These are phyloP conservation scores for Heliconius congener DNA, from an alignment of 1,140 invertebrate genomes.

Conservation along the genomic window DNA sequence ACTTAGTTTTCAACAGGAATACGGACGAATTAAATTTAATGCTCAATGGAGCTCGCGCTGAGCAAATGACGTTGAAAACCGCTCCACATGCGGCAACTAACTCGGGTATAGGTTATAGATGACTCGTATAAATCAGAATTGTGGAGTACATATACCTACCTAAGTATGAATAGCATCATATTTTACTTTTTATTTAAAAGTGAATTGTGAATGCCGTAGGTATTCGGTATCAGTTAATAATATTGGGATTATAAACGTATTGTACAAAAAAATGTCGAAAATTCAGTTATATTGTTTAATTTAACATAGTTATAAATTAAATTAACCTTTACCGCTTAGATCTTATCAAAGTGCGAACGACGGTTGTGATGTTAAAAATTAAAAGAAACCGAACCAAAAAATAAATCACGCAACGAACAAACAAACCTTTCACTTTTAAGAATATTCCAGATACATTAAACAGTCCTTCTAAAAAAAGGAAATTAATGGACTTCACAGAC, in stretches of 20 bases:
- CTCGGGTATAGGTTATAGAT: constrained; percentile 15
- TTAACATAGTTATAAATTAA: no score
- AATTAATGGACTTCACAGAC: constrained; percentile 69
- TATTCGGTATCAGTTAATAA: neutral
- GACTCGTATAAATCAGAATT: constrained; percentile 5
- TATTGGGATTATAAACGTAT: neutral
- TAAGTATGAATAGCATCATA: neutral
- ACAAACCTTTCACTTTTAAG: constrained; percentile 14
- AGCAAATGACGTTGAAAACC: constrained; percentile 34
- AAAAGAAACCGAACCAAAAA: neutral
- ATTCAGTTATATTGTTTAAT: no score
- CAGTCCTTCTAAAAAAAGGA: constrained; percentile 62
- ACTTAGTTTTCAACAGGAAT: constrained; percentile 26
- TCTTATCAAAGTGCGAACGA: no score
- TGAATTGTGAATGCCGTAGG: neutral
- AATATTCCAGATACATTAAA: constrained; percentile 25
- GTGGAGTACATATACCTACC: neutral
- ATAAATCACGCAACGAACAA: neutral
- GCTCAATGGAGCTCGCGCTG: constrained; percentile 28
- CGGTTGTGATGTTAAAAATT: neutral
- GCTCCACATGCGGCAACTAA: constrained; percentile 24
- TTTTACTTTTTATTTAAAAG: neutral
- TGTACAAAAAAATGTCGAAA: no score
- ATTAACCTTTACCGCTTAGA: no score
- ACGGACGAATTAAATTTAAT: constrained; percentile 36